Evolutionary conservation across 2,888 invertebrate genomes (phyloP).

Genomic region (Drosophila hamatofila): DNA sequence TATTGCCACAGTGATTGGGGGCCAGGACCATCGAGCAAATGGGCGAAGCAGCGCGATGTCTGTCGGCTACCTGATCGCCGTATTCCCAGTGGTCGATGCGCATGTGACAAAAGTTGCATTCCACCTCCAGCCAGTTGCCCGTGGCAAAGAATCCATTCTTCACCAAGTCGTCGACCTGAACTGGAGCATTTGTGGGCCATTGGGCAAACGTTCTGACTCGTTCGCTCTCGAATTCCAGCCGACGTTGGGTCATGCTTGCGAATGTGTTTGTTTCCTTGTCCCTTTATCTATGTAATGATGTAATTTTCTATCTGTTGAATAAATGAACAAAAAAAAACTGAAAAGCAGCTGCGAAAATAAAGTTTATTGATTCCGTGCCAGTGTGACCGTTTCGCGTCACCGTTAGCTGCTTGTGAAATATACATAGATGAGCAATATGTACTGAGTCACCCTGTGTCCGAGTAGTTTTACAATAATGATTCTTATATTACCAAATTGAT

Average conservation of each 20-base stretch:
- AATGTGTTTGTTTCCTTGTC: constrained; percentile 8
- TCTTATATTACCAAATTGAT: neutral
- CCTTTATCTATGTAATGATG: constrained; percentile 39
- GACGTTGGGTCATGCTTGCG: constrained; percentile 54
- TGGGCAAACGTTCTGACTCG: constrained; percentile 55
- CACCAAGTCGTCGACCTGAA: constrained; percentile 56
- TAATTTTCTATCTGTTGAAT: constrained; percentile 38
- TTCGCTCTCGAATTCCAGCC: constrained; percentile 60
- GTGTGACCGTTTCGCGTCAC: constrained; percentile 39
- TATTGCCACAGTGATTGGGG: constrained; percentile 89
- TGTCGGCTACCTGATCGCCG: constrained; percentile 89
- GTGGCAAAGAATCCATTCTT: constrained; percentile 91
- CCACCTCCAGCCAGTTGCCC: constrained; percentile 89
- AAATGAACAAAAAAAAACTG: constrained; percentile 36
- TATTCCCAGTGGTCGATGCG: constrained; percentile 91
- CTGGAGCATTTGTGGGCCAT: constrained; percentile 68
- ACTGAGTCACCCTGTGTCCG: neutral
- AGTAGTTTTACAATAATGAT: neutral
- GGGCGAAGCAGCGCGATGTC: constrained; percentile 89
- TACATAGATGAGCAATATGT: neutral
- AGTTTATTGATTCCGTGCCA: constrained; percentile 48
- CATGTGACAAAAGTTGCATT: constrained; percentile 91
- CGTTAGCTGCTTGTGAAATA: neutral
- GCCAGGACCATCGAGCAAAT: constrained; percentile 90
- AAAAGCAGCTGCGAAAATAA: constrained; percentile 48